A percentile compares a stretch with the other conserved stretches of the same genome.
Evolutionary conservation across 2,797 vertebrate species (phyloP).

Genomic region (Syngnathus rostellatus): DNA sequence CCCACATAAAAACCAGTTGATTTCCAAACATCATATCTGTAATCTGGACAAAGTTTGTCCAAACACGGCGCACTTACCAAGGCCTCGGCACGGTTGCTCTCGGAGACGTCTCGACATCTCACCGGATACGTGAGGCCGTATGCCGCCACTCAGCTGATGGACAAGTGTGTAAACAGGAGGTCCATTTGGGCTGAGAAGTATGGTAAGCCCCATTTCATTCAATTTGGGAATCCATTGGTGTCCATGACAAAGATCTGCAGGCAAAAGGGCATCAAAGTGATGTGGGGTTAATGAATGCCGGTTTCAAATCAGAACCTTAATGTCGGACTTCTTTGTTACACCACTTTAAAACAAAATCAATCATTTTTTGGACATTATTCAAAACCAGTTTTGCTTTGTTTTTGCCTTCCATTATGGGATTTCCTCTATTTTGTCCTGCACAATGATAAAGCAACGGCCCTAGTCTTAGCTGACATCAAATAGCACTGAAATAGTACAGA

Average conservation of each 20-base stretch:
- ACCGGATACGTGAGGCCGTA: constrained; percentile 58
- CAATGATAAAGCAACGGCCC: too few species aligned
- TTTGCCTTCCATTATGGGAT: not conserved
- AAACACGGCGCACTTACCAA: constrained; percentile 69
- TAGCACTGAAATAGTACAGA: too few species aligned
- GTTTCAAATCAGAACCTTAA: constrained; percentile 3
- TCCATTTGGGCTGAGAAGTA: constrained; percentile 61
- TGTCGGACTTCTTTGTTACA: not conserved
- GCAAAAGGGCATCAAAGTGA: constrained; percentile 15
- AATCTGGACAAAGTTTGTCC: constrained; percentile 61
- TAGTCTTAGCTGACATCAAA: too few species aligned
- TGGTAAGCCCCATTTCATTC: constrained; percentile 59
- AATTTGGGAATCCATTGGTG: constrained; percentile 16
- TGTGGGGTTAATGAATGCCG: constrained; percentile 10
- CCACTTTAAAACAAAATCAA: not conserved
- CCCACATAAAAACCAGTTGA: constrained; percentile 36
- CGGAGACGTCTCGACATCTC: constrained; percentile 57
- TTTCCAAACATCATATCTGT: constrained; percentile 47
- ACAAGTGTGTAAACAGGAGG: constrained; percentile 73
- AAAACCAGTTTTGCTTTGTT: not conserved
- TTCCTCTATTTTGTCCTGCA: not conserved
- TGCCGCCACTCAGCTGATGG: constrained; percentile 55
- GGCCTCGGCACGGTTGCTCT: constrained; percentile 33
- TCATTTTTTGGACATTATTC: not conserved
- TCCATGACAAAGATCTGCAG: constrained; percentile 14